These are phyloP conservation scores for Corydoras sp. DNA, from an alignment of 2,113 vertebrate genomes.

Conservation along the genomic window DNA sequence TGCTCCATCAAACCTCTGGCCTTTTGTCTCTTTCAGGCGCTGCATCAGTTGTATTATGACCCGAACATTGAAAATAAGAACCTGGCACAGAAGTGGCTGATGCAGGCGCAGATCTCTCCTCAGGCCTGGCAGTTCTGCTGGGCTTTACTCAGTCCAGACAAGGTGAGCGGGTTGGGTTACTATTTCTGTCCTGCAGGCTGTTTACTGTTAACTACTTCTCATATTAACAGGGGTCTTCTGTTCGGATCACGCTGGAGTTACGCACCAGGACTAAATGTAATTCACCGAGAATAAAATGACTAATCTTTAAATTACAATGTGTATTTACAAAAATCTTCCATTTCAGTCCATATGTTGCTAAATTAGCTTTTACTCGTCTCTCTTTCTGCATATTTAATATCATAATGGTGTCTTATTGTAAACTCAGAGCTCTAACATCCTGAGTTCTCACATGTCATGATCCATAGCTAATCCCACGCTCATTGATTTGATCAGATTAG, in stretches of 20 bases:
- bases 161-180: conserved; percentile 56
- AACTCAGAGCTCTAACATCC: neutral
- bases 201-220: neutral
- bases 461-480: neutral
- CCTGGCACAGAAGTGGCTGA: conserved; percentile 98
- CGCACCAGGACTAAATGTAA: no score
- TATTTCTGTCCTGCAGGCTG: neutral
- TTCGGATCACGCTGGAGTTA: no score
- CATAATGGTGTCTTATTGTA: no score
- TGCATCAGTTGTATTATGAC: conserved; percentile 97
- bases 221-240: no score
- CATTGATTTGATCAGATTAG: neutral
- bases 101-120: conserved; percentile 97
- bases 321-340: no score
- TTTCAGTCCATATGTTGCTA: no score
- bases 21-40: conserved; percentile 66
- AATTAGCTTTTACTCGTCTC: no score
- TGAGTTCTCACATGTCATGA: neutral
- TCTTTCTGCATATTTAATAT: no score
- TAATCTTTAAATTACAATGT: no score
- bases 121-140: conserved; percentile 99
- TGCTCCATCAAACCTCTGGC: no score
- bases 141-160: conserved; percentile 87
- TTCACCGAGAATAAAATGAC: no score
- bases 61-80: conserved; percentile 99